Percentiles rank a stretch among this genome's conserved stretches.
Conservation (phyloP, 2,888 invertebrate species). For the Seira ritae region DNA sequence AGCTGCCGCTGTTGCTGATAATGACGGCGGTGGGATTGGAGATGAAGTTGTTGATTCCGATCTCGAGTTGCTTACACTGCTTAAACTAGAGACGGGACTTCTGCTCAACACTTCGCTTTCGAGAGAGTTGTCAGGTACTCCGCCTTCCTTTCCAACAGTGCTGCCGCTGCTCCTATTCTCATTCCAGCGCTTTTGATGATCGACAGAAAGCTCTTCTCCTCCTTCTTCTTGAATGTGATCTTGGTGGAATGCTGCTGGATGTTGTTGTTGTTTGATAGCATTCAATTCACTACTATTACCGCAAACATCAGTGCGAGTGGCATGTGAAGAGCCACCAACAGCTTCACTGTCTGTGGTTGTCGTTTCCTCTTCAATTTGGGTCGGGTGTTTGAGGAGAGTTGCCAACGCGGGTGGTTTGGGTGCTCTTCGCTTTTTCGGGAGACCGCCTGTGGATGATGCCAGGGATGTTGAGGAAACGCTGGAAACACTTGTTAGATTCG, state of each 20-base stretch:
- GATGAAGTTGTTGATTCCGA: conserved; percentile 67
- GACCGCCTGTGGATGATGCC: conserved; percentile 75
- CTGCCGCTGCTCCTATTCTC: not conserved
- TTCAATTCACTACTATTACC: conserved; percentile 4
- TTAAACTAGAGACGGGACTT: conserved; percentile 66
- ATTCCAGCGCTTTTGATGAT: conserved; percentile 29
- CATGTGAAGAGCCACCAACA: not conserved
- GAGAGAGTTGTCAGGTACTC: conserved; percentile 45
- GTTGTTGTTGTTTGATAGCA: conserved; percentile 19
- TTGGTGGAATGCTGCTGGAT: conserved; percentile 21
- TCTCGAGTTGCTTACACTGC: conserved; percentile 59
- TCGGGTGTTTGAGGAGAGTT: conserved; percentile 64
- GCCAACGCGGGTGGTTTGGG: conserved; percentile 77
- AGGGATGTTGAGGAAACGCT: conserved; percentile 74
- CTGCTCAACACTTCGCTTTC: conserved; percentile 63
- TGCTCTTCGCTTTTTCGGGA: conserved; percentile 80
- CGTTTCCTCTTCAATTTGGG: conserved; percentile 67
- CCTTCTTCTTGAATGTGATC: conserved; percentile 61
- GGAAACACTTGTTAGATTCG: conserved; percentile 72
- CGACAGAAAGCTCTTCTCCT: conserved; percentile 37
- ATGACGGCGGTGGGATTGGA: conserved; percentile 54
- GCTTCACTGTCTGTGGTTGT: conserved; percentile 59
- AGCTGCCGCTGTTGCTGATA: not conserved
- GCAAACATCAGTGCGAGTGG: not conserved
- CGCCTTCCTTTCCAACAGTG: conserved; percentile 1